Evolutionary conservation across 2,888 invertebrate genomes (phyloP).

Genomic region (Seladonia tumulorum): DNA sequence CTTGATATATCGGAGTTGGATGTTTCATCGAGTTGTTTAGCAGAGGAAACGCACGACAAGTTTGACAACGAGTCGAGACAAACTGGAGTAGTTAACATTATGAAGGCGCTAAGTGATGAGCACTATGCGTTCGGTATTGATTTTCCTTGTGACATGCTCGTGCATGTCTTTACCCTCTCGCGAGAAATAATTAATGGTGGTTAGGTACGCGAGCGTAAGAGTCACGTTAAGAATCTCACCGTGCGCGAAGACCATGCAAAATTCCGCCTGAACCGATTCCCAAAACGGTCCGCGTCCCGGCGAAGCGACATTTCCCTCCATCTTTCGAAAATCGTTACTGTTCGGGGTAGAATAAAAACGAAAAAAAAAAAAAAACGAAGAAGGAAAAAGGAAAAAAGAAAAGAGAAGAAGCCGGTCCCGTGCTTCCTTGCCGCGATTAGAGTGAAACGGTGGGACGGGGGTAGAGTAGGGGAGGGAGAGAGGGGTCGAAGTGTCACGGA

Average conservation of each 20-base stretch:
- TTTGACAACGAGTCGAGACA: not conserved
- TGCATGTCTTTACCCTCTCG: slow-evolving; percentile 4
- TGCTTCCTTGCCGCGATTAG: slow-evolving; percentile 46
- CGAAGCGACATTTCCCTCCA: not conserved
- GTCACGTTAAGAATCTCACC: not conserved
- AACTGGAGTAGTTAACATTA: not conserved
- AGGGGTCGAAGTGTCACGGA: slow-evolving; percentile 5
- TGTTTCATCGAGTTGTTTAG: not conserved
- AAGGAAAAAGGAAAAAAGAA: not conserved
- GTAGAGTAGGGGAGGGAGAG: slow-evolving; percentile 13
- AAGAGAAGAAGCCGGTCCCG: not conserved
- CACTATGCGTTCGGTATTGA: slow-evolving; percentile 8
- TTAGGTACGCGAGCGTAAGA: not conserved
- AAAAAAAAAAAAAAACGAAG: not conserved
- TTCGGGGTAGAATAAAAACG: not conserved
- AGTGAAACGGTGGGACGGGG: slow-evolving; percentile 24
- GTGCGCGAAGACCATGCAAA: not conserved
- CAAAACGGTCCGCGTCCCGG: not conserved
- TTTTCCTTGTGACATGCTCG: not conserved
- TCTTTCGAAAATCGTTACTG: slow-evolving; percentile 44
- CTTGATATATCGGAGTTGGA: not conserved
- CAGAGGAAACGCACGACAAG: not conserved
- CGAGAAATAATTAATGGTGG: slow-evolving; percentile 5
- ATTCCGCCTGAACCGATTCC: not conserved
- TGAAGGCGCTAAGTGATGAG: not conserved